Percentiles rank a stretch among this genome's conserved stretches.
Conservation (phyloP, 2,113 vertebrate species). For the Tupaia chinensis region DNA sequence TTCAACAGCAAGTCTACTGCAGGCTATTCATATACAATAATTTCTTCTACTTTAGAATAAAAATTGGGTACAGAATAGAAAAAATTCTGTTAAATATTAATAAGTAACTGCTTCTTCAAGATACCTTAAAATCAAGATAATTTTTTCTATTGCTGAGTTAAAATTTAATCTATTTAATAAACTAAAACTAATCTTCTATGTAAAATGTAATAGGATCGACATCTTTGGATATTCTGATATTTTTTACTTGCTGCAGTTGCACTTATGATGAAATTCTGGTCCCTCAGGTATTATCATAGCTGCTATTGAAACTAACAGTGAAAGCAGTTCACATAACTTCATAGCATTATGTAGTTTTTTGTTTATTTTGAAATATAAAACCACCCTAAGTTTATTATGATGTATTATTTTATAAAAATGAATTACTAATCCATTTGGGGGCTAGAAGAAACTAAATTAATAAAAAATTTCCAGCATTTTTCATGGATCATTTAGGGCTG, state of each 20-base stretch:
- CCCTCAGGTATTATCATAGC: background rate
- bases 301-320: background rate
- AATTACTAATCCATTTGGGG: background rate
- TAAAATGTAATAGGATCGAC: background rate
- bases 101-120: background rate
- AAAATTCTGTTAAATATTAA: background rate
- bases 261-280: background rate
- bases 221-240: background rate
- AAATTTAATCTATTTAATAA: background rate
- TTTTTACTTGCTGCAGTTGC: background rate
- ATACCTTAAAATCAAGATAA: background rate
- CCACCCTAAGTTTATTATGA: background rate
- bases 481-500: fast-evolving
- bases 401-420: background rate
- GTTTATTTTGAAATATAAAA: conserved; percentile 23
- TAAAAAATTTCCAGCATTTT: background rate
- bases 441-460: background rate
- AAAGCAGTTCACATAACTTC: background rate
- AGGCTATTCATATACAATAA: background rate
- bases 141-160: background rate
- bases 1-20: background rate
- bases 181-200: background rate
- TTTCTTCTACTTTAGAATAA: conserved; percentile 15
- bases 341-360: background rate
- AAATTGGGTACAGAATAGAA: background rate